phyloP scores from a whole-genome alignment of 2,113 vertebrate genomes.

The Elephantulus edwardii region DNA sequence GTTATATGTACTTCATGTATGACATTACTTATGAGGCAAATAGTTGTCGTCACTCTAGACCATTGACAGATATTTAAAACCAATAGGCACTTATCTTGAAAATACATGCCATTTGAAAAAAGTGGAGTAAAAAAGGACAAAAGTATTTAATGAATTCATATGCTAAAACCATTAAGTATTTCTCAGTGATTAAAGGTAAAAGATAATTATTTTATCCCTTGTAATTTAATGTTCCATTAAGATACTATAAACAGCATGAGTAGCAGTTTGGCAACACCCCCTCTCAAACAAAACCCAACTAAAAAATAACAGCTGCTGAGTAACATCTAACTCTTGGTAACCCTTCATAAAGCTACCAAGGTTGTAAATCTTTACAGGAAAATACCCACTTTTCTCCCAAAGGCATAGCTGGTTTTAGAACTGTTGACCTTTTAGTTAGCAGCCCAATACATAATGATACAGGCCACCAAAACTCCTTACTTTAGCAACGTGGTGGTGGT shows the following conservation, averaged over 20 bases:
- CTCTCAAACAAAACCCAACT: too few relatives aligned
- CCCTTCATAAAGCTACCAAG: too few relatives aligned
- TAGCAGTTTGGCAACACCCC: background rate
- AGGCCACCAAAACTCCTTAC: too few relatives aligned
- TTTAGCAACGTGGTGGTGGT: too few relatives aligned
- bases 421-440: too few relatives aligned
- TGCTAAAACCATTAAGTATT: constrained; percentile 12
- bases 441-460: too few relatives aligned
- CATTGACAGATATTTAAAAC: background rate
- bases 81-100: background rate
- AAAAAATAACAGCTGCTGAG: too few relatives aligned
- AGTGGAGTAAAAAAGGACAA: background rate
- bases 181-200: background rate
- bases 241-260: background rate
- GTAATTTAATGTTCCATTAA: background rate
- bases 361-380: too few relatives aligned
- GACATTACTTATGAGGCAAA: background rate
- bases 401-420: too few relatives aligned
- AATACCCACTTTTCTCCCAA: too few relatives aligned
- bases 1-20: background rate
- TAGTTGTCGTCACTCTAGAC: background rate
- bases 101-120: background rate
- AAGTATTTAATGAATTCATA: background rate
- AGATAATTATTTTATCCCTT: constrained; percentile 8
- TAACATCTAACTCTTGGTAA: too few relatives aligned